These are phyloP conservation scores for Arenicola marina DNA, from an alignment of 2,888 invertebrate genomes.

Conservation along the genomic window DNA sequence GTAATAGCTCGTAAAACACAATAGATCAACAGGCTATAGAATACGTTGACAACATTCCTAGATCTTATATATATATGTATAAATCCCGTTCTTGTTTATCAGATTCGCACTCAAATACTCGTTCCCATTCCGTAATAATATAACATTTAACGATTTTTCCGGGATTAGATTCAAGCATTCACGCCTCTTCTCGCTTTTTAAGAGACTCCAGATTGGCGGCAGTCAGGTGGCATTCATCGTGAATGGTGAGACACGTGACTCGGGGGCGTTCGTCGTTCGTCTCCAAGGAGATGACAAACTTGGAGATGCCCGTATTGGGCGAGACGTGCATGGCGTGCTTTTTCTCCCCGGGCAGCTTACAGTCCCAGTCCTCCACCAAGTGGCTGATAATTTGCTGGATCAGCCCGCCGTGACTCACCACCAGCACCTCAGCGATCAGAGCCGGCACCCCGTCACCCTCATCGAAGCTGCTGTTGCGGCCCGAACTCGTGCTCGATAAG, in stretches of 20 bases:
- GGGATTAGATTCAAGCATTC: neutral
- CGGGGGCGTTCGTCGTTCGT: conserved; percentile 37
- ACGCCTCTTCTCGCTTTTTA: conserved; percentile 1
- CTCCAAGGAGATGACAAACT: conserved; percentile 47
- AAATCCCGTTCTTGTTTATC: no score
- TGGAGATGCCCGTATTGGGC: conserved; percentile 60
- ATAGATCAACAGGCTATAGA: no score
- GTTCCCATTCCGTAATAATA: no score
- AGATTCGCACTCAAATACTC: no score
- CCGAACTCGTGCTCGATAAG: conserved; percentile 51
- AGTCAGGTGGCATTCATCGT: conserved; percentile 55
- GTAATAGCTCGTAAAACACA: no score
- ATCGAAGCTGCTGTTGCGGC: conserved; percentile 53
- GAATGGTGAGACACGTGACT: conserved; percentile 52
- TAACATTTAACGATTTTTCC: no score
- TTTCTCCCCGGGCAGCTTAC: conserved; percentile 48
- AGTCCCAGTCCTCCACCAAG: conserved; percentile 16
- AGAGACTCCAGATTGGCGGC: conserved; percentile 30
- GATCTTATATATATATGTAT: no score
- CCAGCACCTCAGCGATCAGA: conserved; percentile 32
- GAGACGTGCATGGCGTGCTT: conserved; percentile 50
- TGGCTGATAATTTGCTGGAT: conserved; percentile 10
- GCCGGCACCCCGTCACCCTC: conserved; percentile 41
- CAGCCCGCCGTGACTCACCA: conserved; percentile 22
- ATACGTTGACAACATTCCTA: no score